Percentiles rank a stretch among this genome's conserved stretches.
Evolutionary conservation across 2,113 vertebrate species (phyloP).

Genomic region (Myocastor coypus): DNA sequence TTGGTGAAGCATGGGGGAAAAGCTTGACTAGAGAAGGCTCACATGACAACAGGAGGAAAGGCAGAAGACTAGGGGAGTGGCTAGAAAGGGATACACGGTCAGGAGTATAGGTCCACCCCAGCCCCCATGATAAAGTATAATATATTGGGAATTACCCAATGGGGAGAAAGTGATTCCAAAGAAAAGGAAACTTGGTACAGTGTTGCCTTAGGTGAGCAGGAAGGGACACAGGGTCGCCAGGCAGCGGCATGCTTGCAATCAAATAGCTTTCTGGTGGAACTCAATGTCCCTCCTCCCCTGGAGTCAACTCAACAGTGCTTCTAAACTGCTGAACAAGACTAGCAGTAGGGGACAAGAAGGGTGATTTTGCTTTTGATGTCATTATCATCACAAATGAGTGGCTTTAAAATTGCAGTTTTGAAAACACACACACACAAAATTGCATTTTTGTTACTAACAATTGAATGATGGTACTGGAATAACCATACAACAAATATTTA

Average conservation of each 20-base stretch:
- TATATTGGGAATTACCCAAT: not conserved
- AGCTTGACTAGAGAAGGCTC: not conserved
- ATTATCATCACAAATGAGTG: not conserved
- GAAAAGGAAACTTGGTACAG: not conserved
- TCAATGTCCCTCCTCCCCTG: not conserved
- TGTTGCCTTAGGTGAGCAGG: not conserved
- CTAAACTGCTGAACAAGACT: constrained; percentile 7
- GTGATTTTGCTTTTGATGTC: not conserved
- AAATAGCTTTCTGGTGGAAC: not conserved
- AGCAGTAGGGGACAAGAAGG: not conserved
- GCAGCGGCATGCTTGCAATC: not conserved
- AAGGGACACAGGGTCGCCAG: not conserved
- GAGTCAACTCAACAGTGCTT: not conserved
- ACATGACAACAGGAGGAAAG: not conserved
- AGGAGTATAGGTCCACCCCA: not conserved
- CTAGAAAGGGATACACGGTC: not conserved
- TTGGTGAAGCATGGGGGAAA: not conserved
- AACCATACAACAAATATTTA: not conserved
- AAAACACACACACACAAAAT: not conserved
- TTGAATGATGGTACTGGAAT: constrained; percentile 33
- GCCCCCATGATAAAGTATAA: not conserved
- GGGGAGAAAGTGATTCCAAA: not conserved
- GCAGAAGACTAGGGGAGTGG: not conserved
- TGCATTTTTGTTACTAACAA: constrained; percentile 40
- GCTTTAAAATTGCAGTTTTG: not conserved